Percentiles rank a stretch among this genome's conserved stretches.
Evolutionary conservation across 2,797 vertebrate genomes (phyloP).

Genomic region (Myotis pilosus): DNA sequence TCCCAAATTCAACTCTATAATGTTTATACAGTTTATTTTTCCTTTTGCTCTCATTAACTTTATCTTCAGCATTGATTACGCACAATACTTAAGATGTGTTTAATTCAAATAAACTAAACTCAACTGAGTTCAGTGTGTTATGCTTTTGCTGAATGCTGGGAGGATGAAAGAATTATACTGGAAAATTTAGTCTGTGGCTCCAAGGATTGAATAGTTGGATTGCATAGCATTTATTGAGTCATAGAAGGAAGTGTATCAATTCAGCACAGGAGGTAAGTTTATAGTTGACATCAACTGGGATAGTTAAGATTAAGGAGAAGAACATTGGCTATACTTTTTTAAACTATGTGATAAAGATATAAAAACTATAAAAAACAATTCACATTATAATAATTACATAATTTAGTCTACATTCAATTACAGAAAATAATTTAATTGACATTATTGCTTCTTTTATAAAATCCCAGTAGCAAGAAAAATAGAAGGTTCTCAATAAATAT

Average conservation of each 20-base stretch:
- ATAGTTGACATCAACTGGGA: not conserved
- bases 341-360: not conserved
- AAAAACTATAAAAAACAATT: not conserved
- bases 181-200: not conserved
- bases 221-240: not conserved
- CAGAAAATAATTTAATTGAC: not conserved
- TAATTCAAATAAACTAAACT: not conserved
- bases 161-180: not conserved
- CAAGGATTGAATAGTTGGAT: not conserved
- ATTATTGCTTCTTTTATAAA: not conserved
- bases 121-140: not conserved
- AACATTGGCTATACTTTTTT: not conserved
- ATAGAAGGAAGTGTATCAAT: not conserved
- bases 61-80: conserved; percentile 27
- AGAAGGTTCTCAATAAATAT: not conserved
- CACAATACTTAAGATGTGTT: not conserved
- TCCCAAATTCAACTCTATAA: conserved; percentile 43
- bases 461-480: not conserved
- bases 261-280: not conserved
- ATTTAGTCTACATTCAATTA: not conserved
- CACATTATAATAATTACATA: not conserved
- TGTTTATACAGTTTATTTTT: not conserved
- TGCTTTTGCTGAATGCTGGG: not conserved
- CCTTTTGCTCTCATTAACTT: not conserved
- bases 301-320: not conserved